These are phyloP conservation scores for Micronycteris hirsuta DNA, from an alignment of 2,113 vertebrate genomes.

Conservation along the genomic window DNA sequence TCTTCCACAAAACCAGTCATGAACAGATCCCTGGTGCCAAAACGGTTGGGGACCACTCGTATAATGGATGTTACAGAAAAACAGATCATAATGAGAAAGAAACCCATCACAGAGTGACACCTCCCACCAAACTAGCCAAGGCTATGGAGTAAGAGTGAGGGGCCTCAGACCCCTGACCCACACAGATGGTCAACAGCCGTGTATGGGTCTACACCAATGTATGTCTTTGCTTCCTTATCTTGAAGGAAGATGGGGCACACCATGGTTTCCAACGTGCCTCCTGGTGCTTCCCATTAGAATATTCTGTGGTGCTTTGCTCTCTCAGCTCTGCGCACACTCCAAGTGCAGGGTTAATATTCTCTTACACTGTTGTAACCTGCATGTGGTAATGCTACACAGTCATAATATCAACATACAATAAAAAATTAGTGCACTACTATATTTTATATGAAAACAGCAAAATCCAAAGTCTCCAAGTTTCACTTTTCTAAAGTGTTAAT, in stretches of 20 bases:
- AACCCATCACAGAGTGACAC: not conserved
- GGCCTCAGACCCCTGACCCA: not conserved
- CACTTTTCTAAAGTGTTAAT: not conserved
- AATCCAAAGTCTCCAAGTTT: not conserved
- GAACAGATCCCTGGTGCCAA: too few relatives aligned
- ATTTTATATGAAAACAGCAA: not conserved
- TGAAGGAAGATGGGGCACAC: accelerated
- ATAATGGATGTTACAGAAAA: too few relatives aligned
- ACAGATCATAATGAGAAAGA: not conserved
- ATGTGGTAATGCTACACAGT: not conserved
- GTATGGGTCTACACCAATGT: too few relatives aligned
- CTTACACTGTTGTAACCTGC: not conserved
- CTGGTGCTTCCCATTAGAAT: not conserved
- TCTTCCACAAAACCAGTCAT: too few relatives aligned
- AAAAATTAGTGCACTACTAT: not conserved
- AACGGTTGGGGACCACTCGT: not conserved
- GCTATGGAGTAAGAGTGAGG: not conserved
- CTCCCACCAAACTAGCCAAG: not conserved
- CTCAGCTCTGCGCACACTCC: not conserved
- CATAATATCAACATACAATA: not conserved
- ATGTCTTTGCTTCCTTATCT: not conserved
- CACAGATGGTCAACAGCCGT: not conserved
- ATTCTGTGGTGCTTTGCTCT: not conserved
- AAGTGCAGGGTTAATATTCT: not conserved
- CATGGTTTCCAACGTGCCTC: not conserved